phyloP scores from a whole-genome alignment of 2,888 invertebrate species.

The Macaria liturata region DNA sequence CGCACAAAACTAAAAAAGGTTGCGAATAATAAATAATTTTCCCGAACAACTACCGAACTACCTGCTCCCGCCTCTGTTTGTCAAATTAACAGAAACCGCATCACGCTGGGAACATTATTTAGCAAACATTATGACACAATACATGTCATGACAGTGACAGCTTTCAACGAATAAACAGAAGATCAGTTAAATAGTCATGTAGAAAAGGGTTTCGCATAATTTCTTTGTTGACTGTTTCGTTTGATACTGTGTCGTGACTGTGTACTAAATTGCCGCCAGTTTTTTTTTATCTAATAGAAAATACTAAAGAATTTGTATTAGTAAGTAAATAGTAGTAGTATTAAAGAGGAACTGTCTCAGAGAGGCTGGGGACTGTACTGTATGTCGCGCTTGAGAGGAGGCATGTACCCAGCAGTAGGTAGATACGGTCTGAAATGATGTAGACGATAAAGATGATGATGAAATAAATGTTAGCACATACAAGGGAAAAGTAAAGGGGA shows the following conservation, averaged over 20 bases:
- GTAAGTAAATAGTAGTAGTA: too few species aligned
- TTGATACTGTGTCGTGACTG: conserved; percentile 32
- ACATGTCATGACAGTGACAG: conserved; percentile 52
- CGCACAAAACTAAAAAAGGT: too few species aligned
- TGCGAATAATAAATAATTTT: too few species aligned
- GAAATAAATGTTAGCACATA: too few species aligned
- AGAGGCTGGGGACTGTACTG: too few species aligned
- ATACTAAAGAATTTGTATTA: background rate
- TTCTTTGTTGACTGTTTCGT: conserved; percentile 23
- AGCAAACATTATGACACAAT: conserved; percentile 62
- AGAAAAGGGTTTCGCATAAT: conserved; percentile 42
- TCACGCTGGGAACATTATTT: conserved; percentile 59
- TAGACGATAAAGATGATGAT: too few species aligned
- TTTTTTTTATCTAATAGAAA: background rate
- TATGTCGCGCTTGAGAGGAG: too few species aligned
- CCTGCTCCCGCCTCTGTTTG: conserved; percentile 9
- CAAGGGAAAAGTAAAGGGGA: too few species aligned
- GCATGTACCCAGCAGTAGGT: too few species aligned
- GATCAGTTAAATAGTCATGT: conserved; percentile 44
- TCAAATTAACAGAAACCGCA: conserved; percentile 22
- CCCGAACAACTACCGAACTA: conserved; percentile 3
- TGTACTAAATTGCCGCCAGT: background rate
- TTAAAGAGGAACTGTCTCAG: too few species aligned
- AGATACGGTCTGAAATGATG: too few species aligned
- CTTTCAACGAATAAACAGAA: conserved; percentile 51